Percentiles rank a stretch among this genome's conserved stretches.
Evolutionary conservation across 1,140 invertebrate genomes (phyloP).

Genomic region (Sycophila sp.): DNA sequence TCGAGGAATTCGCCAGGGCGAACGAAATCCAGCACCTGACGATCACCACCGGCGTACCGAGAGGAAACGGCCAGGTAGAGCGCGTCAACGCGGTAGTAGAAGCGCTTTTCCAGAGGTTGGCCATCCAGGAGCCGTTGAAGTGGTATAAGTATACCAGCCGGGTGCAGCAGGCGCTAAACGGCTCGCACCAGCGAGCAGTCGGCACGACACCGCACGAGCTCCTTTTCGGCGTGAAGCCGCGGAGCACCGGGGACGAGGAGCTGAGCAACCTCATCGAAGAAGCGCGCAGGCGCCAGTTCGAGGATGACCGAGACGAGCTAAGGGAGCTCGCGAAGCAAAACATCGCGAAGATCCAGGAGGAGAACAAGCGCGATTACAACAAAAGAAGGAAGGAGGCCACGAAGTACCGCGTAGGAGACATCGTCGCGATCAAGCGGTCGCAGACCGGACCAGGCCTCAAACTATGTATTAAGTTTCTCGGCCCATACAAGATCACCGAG

Average conservation of each 20-base stretch:
- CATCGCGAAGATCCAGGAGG: slow-evolving; percentile 44
- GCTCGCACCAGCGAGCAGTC: slow-evolving; percentile 38
- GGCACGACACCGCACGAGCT: slow-evolving; percentile 31
- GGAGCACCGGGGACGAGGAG: background rate
- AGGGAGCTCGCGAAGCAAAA: background rate
- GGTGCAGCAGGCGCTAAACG: slow-evolving; percentile 51
- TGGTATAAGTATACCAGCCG: slow-evolving; percentile 50
- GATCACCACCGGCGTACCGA: slow-evolving; percentile 48
- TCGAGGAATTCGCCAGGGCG: too few relatives aligned
- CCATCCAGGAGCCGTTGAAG: slow-evolving; percentile 42
- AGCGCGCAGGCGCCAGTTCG: slow-evolving; percentile 9
- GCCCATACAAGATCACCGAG: slow-evolving; percentile 39
- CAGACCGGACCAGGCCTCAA: slow-evolving; percentile 42
- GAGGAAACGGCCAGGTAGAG: slow-evolving; percentile 52
- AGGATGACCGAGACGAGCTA: slow-evolving; percentile 14
- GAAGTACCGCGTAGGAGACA: slow-evolving; percentile 41
- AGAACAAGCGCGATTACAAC: slow-evolving; percentile 41
- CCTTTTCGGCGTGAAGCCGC: slow-evolving; percentile 15
- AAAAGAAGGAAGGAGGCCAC: slow-evolving; percentile 22
- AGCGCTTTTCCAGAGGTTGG: slow-evolving; percentile 43
- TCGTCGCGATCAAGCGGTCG: slow-evolving; percentile 44
- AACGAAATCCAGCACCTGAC: slow-evolving; percentile 50
- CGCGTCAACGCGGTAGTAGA: slow-evolving; percentile 45
- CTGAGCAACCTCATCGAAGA: slow-evolving; percentile 22
- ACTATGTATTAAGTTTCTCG: slow-evolving; percentile 34